These are phyloP conservation scores for Podiceps cristatus DNA, from an alignment of 2,113 vertebrate species.

Conservation along the genomic window DNA sequence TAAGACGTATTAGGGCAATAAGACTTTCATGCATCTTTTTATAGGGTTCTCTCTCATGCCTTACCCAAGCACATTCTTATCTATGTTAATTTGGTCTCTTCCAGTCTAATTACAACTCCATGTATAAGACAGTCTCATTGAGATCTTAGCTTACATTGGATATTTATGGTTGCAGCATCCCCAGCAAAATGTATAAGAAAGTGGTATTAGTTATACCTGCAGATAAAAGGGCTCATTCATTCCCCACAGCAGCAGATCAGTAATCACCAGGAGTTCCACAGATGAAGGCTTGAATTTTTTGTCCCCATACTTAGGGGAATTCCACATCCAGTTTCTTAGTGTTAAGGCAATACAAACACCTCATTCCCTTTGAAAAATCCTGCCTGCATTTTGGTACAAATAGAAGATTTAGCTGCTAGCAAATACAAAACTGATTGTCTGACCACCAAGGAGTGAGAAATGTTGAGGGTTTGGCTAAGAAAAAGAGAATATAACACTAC, in stretches of 20 bases:
- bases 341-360: background rate
- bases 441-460: background rate
- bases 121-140: background rate
- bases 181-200: background rate
- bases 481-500: background rate
- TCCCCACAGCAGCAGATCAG: background rate
- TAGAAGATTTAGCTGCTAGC: background rate
- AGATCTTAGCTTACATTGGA: background rate
- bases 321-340: accelerated
- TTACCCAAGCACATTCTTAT: background rate
- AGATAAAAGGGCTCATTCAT: background rate
- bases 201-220: background rate
- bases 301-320: background rate
- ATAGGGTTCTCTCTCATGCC: background rate
- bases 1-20: background rate
- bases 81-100: background rate
- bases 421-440: background rate
- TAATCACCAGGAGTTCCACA: background rate
- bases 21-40: background rate
- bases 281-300: background rate
- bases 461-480: background rate
- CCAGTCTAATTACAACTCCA: background rate
- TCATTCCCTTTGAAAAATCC: background rate
- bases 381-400: background rate
- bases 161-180: background rate